phyloP scores from a whole-genome alignment of 2,888 invertebrate species.

The Acrocyrtus sp. region DNA sequence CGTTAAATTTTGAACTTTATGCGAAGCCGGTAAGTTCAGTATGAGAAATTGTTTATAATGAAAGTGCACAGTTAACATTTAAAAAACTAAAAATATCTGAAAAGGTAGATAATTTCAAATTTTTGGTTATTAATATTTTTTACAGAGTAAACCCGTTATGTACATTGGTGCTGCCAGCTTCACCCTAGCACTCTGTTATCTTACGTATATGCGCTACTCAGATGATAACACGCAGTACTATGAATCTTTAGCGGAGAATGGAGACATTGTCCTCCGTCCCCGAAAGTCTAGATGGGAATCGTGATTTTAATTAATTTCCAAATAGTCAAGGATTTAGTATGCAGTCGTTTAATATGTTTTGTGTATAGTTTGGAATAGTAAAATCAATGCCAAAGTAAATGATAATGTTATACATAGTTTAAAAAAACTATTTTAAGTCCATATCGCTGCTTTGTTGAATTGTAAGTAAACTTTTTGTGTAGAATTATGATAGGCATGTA shows the following conservation, averaged over 20 bases:
- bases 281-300: slow-evolving; percentile 67
- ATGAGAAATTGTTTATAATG: too few species aligned
- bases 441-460: too few species aligned
- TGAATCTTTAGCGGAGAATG: slow-evolving; percentile 81
- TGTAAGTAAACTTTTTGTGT: too few species aligned
- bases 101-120: background rate
- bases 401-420: too few species aligned
- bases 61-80: background rate
- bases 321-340: background rate
- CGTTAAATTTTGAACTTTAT: slow-evolving; percentile 90
- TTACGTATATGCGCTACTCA: slow-evolving; percentile 85
- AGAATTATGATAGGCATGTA: too few species aligned
- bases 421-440: too few species aligned
- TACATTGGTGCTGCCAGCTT: slow-evolving; percentile 81
- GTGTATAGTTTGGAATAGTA: too few species aligned
- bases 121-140: slow-evolving; percentile 63
- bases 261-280: slow-evolving; percentile 66
- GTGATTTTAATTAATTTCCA: slow-evolving; percentile 18
- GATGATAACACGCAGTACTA: slow-evolving; percentile 84
- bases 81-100: background rate
- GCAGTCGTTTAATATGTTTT: background rate
- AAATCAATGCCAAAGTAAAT: background rate
- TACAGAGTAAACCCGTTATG: slow-evolving; percentile 89
- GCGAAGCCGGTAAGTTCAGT: slow-evolving; percentile 86
- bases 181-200: slow-evolving; percentile 79